These are phyloP conservation scores for Orthosia cruda DNA, from an alignment of 2,888 invertebrate genomes.

Conservation along the genomic window DNA sequence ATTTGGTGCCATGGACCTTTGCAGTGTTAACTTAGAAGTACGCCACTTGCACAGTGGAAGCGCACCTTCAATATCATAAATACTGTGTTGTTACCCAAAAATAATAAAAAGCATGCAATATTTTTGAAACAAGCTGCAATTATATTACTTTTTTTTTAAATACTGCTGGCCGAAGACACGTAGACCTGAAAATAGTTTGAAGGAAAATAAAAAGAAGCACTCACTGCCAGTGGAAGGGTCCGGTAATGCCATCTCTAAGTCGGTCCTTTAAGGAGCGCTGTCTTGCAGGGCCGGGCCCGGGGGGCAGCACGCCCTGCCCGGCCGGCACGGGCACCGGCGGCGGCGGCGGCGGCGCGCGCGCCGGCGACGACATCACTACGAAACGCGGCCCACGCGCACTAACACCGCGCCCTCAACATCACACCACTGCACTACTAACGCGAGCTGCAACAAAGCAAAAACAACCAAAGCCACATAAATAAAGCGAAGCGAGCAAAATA, in stretches of 20 bases:
- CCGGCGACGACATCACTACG: conserved; percentile 85
- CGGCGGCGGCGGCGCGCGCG: conserved; percentile 82
- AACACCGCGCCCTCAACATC: conserved; percentile 81
- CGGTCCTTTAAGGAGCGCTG: conserved; percentile 95
- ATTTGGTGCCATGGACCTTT: background rate
- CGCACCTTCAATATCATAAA: conserved; percentile 10
- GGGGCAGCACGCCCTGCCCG: conserved; percentile 88
- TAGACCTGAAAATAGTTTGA: conserved; percentile 50
- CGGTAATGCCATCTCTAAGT: conserved; percentile 95
- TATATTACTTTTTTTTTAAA: background rate
- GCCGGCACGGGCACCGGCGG: conserved; percentile 83
- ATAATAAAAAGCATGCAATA: conserved; percentile 43
- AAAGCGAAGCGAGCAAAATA: conserved; percentile 84
- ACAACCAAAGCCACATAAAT: conserved; percentile 90
- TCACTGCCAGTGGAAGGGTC: conserved; percentile 96
- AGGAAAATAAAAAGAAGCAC: conserved; percentile 81
- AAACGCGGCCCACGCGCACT: conserved; percentile 74
- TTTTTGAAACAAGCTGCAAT: conserved; percentile 21
- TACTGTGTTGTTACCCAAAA: conserved; percentile 43
- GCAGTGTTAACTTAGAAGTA: background rate
- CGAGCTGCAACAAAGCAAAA: conserved; percentile 89
- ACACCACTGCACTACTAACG: conserved; percentile 87
- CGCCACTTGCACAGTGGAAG: conserved; percentile 27
- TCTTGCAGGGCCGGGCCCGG: conserved; percentile 92
- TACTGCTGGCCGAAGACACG: conserved; percentile 16